Conservation (phyloP, 2,888 invertebrate species). For the Plebejus anna region DNA sequence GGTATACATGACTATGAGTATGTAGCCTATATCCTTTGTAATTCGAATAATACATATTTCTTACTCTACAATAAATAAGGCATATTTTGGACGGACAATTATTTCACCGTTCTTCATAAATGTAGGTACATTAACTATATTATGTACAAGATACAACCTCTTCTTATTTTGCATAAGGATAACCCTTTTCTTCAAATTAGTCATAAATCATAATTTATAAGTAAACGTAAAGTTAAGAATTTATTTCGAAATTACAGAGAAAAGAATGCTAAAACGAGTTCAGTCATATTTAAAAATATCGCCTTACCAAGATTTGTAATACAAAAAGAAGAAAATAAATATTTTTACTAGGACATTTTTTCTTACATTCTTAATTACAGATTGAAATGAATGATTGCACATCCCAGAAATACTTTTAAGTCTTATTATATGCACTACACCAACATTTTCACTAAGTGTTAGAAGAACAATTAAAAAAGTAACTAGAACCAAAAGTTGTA, state of each 20-base stretch:
- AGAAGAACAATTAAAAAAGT: not conserved
- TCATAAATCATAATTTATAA: not conserved
- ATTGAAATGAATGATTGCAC: slow-evolving; percentile 18
- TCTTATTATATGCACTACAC: not conserved
- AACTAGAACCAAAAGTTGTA: not conserved
- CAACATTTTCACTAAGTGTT: not conserved
- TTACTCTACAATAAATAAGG: slow-evolving; percentile 67
- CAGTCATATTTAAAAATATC: not conserved
- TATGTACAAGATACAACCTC: not conserved
- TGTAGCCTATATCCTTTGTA: slow-evolving; percentile 17
- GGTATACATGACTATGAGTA: slow-evolving; percentile 28
- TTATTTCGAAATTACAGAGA: not conserved
- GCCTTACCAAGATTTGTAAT: not conserved
- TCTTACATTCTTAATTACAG: not conserved
- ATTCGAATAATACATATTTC: slow-evolving; percentile 26
- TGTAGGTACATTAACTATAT: not conserved
- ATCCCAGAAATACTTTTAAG: slow-evolving; percentile 12
- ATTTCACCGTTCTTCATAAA: slow-evolving; percentile 14
- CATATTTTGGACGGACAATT: slow-evolving; percentile 64
- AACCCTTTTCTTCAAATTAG: not conserved
- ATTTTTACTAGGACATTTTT: not conserved
- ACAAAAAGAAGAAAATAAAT: not conserved
- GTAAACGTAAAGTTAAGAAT: not conserved
- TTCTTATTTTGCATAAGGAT: not conserved
- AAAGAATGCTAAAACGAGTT: not conserved